Base-by-base conservation (phyloP, 2,888 invertebrate species). In the Brachypalpus laphriformis region DNA sequence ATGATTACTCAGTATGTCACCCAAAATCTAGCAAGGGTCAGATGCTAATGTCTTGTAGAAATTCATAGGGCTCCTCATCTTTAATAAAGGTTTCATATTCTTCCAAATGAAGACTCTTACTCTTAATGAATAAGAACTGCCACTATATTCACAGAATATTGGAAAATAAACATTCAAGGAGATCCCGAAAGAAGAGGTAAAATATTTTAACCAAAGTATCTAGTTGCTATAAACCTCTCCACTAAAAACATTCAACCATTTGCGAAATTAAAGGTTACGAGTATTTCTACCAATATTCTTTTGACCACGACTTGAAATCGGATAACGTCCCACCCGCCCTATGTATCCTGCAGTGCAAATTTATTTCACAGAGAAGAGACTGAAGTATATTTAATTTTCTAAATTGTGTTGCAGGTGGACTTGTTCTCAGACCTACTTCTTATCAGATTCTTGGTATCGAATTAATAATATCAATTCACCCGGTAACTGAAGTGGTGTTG, bases 381-480 rank as follows among this genome's bases (percentile, higher is more conserved):
- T 83, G 56, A 68, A 81, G 80, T 85, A 81, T 85, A 81, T 85
- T 85, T 81, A 71, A 85, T 85, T 85, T 85, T 81, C 75, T 76
- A 85, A 85, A 81, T 81, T 81, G 85, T 85, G 22, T 22, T 76
- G 75, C 85, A 85, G 81, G 75, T 85, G 81, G 85, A 22, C 47
- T 25, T 7, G 71, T 85, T 85, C 85, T 56, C 85, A 85, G 74
- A 20, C 16, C 57, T 2, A 31, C 11, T 77, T 72, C 59, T 61
- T 71, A 66, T 54, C 71, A 82, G 65, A 70, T 56, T 61, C 57
- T 70, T 75, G 51, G 65, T 71, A 85, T 81, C 80, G 81, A 85
- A 81, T 76, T 85, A 85, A 85, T 85, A 81, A 85, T 81, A 85
- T 81, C 85, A 85, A 85, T 85, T 85, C 85, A 54, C 34, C 65